These are phyloP conservation scores for Drosophila lowei DNA, from an alignment of 1,140 invertebrate species.

Conservation along the genomic window DNA sequence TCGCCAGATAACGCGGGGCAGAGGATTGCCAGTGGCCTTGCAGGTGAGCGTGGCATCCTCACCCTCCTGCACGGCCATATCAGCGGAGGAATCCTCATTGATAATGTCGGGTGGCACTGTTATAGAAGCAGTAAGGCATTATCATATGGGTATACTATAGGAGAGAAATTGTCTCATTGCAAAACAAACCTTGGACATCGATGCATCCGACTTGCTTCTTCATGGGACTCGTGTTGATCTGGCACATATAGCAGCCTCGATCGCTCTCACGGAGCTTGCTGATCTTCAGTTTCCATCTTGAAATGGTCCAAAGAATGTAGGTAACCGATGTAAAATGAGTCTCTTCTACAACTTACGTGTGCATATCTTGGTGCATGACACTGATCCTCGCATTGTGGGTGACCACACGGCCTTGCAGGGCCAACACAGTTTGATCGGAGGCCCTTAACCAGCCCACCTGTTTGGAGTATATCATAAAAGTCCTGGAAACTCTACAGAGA, in stretches of 20 bases:
- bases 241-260: conserved; percentile 93
- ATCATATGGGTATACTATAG: not conserved
- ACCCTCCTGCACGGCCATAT: conserved; percentile 90
- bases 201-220: conserved; percentile 94
- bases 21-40: conserved; percentile 89
- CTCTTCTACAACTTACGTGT: conserved; percentile 79
- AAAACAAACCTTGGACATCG: conserved; percentile 89
- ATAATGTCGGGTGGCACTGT: conserved; percentile 90
- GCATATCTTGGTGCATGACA: conserved; percentile 90
- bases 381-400: conserved; percentile 93
- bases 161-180: conserved; percentile 52
- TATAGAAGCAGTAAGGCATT: conserved; percentile 43
- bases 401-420: conserved; percentile 92
- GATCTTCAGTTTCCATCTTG: conserved; percentile 89
- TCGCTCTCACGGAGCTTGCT: conserved; percentile 89
- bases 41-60: conserved; percentile 92
- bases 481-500: no score
- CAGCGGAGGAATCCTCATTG: conserved; percentile 90
- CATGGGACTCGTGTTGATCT: conserved; percentile 95
- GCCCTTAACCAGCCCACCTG: conserved; percentile 96
- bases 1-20: conserved; percentile 88
- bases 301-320: not conserved
- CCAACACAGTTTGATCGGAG: conserved; percentile 94
- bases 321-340: not conserved
- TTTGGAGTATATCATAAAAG: not conserved